Conservation (phyloP, 2,113 vertebrate species). For the Sylvilagus bachmani region DNA sequence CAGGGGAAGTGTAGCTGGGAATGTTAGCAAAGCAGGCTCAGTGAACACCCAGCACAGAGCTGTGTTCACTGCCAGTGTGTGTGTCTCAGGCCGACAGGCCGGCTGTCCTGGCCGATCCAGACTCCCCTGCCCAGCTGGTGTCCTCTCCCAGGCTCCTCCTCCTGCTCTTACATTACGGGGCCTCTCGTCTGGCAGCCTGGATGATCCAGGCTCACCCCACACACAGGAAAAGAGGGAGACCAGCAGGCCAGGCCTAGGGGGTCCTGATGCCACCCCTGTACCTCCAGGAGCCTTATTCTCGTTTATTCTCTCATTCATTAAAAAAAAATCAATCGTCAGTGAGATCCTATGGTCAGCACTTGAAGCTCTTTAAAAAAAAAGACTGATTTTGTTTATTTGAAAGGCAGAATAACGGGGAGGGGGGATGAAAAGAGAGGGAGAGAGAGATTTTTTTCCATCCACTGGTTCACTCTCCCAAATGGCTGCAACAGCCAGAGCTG, state of each 20-base stretch:
- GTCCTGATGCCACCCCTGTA: no score
- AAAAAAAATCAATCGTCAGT: no score
- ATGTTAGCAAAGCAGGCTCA: not conserved
- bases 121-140: not conserved
- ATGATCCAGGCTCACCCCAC: not conserved
- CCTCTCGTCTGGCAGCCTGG: not conserved
- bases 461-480: no score
- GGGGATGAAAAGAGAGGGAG: no score
- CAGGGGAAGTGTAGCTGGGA: not conserved
- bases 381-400: no score
- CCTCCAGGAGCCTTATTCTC: no score
- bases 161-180: not conserved
- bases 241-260: not conserved
- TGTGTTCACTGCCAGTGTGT: not conserved
- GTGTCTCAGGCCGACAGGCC: not conserved
- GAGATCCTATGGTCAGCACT: no score
- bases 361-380: no score
- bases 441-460: no score
- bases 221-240: not conserved
- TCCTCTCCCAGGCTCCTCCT: not conserved
- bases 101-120: not conserved
- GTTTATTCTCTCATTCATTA: no score
- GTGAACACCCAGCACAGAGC: not conserved
- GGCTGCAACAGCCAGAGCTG: no score
- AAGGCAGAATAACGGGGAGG: no score